Evolutionary conservation across 2,888 invertebrate species (phyloP), one percentile per base, ranked within the genome.

Genomic region (Phyto melanocephala): DNA sequence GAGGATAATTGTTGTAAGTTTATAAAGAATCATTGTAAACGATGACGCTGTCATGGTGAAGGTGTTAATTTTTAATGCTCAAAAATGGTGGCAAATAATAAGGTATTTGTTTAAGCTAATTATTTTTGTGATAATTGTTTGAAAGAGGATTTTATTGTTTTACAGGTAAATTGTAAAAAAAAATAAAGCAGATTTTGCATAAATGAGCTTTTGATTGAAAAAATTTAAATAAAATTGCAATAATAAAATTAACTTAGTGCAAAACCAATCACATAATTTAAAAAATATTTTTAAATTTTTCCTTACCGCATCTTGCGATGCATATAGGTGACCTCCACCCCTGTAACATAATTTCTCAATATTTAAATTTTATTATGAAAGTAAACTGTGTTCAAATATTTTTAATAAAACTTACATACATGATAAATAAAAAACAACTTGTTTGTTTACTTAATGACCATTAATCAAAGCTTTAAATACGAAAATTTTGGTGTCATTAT

Each of bases 391-490:
- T n/a, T n/a, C n/a, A n/a, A n/a, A n/a, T n/a, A n/a, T n/a, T 28
- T 1, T 3, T 33, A 63, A 17, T 11, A 1, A 47, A 50, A 58
- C 40, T 65, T 78, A 50, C 63, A 50, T 58, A 28, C 33, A 50
- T 63, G 17, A 62, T n/a, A 35, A 60, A 42, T 52, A 28, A 54
- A 50, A 76, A 50, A 56, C 6, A 37, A 40, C 62, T 35, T 52
- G 15, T 15, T 24, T 72, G 33, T 72, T 65, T 67, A 47, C 52
- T 28, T 63, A 56, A 35, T 33, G 63, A 17, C 70, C 33, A 78
- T 81, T 52, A 78, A 81, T 81, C 63, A 77, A 13, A 67, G 72
- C 63, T 72, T 72, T 77, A 76, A 71, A 65, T 45, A 40, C 11
- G 58, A 45, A 28, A 50, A 37, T 28, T 22, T 24, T 47, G 50